Percentiles rank a stretch among this genome's conserved stretches.
phyloP scores from a whole-genome alignment of 2,113 vertebrate genomes.

The Hippotragus niger region DNA sequence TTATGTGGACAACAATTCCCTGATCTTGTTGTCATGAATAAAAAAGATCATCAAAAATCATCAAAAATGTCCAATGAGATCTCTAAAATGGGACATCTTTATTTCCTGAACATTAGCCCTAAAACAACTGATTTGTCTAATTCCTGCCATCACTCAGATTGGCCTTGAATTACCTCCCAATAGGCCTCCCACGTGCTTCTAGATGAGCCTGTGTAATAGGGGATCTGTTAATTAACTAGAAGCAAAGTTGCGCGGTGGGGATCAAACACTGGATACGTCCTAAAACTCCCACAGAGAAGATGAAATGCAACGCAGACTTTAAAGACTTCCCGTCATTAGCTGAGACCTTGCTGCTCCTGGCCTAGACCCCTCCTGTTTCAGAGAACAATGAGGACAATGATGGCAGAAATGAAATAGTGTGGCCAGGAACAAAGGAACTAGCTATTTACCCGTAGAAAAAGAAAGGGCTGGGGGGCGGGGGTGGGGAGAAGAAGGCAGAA shows the following conservation, averaged over 20 bases:
- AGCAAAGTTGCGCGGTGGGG: slow-evolving; percentile 91
- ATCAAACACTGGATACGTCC: slow-evolving; percentile 96
- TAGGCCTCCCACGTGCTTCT: slow-evolving; percentile 86
- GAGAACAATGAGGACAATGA: slow-evolving; percentile 92
- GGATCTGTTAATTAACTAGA: slow-evolving; percentile 96
- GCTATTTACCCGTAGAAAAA: slow-evolving; percentile 86
- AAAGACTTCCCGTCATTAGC: slow-evolving; percentile 99
- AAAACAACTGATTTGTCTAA: slow-evolving; percentile 85
- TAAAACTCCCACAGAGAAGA: slow-evolving; percentile 94
- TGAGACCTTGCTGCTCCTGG: slow-evolving; percentile 92
- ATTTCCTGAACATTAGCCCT: slow-evolving; percentile 81
- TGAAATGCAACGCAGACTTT: slow-evolving; percentile 98
- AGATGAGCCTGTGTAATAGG: slow-evolving; percentile 91
- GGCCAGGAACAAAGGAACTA: slow-evolving; percentile 86
- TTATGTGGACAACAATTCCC: slow-evolving; percentile 13
- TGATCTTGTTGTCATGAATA: background rate
- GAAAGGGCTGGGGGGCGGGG: slow-evolving; percentile 66
- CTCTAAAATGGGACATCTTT: slow-evolving; percentile 76
- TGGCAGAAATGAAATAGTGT: slow-evolving; percentile 86
- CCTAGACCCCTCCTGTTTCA: slow-evolving; percentile 89
- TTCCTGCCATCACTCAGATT: slow-evolving; percentile 85
- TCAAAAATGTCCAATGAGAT: slow-evolving; percentile 70
- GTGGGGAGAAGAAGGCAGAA: slow-evolving; percentile 52
- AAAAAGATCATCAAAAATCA: background rate
- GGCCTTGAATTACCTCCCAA: slow-evolving; percentile 90